phyloP scores from a whole-genome alignment of 2,113 vertebrate species.

The Riparia riparia region DNA sequence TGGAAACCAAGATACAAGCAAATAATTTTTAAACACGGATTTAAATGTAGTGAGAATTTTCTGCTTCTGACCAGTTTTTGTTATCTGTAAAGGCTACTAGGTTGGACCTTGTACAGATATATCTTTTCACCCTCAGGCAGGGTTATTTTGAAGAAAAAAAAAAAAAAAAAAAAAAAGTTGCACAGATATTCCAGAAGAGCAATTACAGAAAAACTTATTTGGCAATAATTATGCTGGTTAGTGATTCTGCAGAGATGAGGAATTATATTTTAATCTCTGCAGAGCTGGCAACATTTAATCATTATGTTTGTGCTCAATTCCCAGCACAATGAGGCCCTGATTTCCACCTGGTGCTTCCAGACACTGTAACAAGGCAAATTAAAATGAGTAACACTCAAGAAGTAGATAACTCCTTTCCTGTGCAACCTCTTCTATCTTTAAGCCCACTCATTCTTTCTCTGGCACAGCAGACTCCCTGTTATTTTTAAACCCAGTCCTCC shows the following conservation, averaged over 20 bases:
- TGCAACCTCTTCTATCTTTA: background rate
- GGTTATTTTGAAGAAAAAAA: background rate
- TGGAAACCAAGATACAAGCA: background rate
- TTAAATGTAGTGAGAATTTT: background rate
- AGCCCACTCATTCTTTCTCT: background rate
- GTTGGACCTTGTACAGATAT: background rate
- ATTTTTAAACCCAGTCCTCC: constrained; percentile 1
- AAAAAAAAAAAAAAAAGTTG: background rate
- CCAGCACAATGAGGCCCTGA: background rate
- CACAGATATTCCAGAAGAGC: background rate
- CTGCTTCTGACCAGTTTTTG: background rate
- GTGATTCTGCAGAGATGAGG: background rate
- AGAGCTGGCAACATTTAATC: constrained; percentile 23
- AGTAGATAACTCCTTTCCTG: background rate
- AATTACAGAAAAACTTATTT: background rate
- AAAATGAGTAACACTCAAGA: background rate
- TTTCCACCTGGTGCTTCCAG: constrained; percentile 42
- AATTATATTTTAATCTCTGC: constrained; percentile 4
- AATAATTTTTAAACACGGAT: background rate
- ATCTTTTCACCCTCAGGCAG: background rate
- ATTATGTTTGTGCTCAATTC: background rate
- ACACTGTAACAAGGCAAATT: constrained; percentile 1
- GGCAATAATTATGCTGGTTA: background rate
- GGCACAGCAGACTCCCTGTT: background rate
- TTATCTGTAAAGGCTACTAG: background rate